Evolutionary conservation across 1,140 invertebrate genomes (phyloP).

Genomic region (Leguminivora glycinivorella): DNA sequence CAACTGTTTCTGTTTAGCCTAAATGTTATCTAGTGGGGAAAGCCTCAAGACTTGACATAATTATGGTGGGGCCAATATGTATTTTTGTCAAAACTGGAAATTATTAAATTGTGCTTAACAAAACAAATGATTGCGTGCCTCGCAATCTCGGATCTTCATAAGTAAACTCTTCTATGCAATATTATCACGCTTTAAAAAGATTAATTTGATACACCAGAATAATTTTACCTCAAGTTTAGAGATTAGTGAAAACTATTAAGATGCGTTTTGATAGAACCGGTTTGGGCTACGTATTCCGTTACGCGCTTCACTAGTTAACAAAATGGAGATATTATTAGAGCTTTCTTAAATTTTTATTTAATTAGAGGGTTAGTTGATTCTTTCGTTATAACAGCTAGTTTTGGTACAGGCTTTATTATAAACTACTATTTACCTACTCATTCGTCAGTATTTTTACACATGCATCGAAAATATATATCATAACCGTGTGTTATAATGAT

Average conservation of each 20-base stretch:
- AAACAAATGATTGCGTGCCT: too few relatives aligned
- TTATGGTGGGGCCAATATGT: too few relatives aligned
- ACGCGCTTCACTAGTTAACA: not conserved
- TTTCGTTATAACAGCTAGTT: too few relatives aligned
- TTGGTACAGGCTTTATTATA: too few relatives aligned
- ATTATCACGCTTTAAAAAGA: not conserved
- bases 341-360: not conserved
- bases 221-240: not conserved
- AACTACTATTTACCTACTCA: too few relatives aligned
- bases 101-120: too few relatives aligned
- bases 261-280: constrained; percentile 11
- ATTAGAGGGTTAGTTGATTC: not conserved
- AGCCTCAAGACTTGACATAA: too few relatives aligned
- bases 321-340: not conserved
- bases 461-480: not conserved
- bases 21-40: too few relatives aligned
- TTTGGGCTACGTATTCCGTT: not conserved
- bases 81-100: too few relatives aligned
- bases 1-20: too few relatives aligned
- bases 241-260: not conserved
- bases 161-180: not conserved
- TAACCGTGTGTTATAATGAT: not conserved
- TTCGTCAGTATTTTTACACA: too few relatives aligned
- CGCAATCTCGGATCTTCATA: too few relatives aligned
- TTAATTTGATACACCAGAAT: not conserved